Evolutionary conservation across 2,113 vertebrate genomes (phyloP), one percentile per base, ranked within the genome.

Genomic region (Forbesichthys agassizii): DNA sequence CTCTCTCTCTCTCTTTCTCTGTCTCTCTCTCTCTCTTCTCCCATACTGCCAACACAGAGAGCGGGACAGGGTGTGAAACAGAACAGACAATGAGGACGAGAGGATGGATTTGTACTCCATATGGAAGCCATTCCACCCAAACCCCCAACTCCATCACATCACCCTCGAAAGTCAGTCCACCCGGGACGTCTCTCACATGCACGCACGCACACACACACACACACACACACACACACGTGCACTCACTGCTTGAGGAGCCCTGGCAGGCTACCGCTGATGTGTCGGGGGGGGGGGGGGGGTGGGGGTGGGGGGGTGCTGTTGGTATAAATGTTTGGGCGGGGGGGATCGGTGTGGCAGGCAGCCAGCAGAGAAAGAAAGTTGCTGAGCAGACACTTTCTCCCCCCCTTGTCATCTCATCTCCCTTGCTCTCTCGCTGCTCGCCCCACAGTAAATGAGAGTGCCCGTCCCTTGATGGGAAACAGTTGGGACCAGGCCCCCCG

Each of bases 371-470:
- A 52, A 69, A 74, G 70, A 16, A 67, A 79, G 78, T 18, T 73
- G 85, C 86, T 86, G 86, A 88, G 76, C 59, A 47, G 69, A 56
- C 76, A 81, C 70, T 80, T 86, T 74, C 46, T 18, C 18, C 14
- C 13, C 13, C 14, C 18, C 53, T 55, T 16, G 14, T 16, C 11
- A 8, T 55, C 53, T 55, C 14, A 16, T 55, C 53, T 55, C 53
- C 13, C 14, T 18, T 2, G 6, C 53, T 55, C 14, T 55, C 53
- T 55, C 48, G 12, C 81, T 79, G 72, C 75, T 84, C 82, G 76
- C 86, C 86, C 57, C 87, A 84, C 76, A 80, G 81, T 88, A 85
- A 89, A 89, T 87, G 81, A 88, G 78, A 69, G 62, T 62, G 64
- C 81, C 7, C 63, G 71, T 66, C 76, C 63, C 80, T 78, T 86